A percentile compares a stretch with the other conserved stretches of the same genome.
Conservation (phyloP, 1,140 invertebrate species). For the Solenopsis invicta region DNA sequence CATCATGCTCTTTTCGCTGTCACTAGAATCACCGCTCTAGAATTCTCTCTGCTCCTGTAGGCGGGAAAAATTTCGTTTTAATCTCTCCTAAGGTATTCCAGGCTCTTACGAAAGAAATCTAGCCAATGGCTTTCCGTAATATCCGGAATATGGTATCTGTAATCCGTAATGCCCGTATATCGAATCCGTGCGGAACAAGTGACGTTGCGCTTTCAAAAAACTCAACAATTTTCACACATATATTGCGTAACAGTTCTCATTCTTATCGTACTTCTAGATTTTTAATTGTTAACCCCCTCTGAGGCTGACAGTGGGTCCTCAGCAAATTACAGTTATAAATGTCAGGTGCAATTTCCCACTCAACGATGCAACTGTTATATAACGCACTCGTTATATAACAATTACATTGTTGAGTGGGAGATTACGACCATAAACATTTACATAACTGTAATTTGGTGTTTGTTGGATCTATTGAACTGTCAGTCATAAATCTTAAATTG, state of each 20-base stretch:
- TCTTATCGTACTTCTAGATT: not conserved
- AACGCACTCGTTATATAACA: no score
- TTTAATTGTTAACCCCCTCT: not conserved
- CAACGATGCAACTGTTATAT: no score
- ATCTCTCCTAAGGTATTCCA: not conserved
- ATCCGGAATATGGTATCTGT: not conserved
- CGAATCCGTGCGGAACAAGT: not conserved
- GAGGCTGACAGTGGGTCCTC: no score
- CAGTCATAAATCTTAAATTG: no score
- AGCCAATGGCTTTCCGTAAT: not conserved
- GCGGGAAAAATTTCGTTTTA: conserved; percentile 8
- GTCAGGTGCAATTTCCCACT: no score
- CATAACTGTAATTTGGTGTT: no score
- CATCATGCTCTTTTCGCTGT: not conserved
- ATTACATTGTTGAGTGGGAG: no score
- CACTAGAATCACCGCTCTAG: not conserved
- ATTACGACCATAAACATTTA: no score
- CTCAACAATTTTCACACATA: not conserved
- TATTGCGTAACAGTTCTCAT: not conserved
- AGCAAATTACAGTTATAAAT: no score
- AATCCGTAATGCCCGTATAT: not conserved
- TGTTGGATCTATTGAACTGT: no score
- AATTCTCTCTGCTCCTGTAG: not conserved
- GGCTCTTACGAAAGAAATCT: conserved; percentile 8
- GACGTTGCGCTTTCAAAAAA: not conserved